Conservation (phyloP, 1,140 invertebrate genomes). For the Aporrectodea caliginosa region DNA sequence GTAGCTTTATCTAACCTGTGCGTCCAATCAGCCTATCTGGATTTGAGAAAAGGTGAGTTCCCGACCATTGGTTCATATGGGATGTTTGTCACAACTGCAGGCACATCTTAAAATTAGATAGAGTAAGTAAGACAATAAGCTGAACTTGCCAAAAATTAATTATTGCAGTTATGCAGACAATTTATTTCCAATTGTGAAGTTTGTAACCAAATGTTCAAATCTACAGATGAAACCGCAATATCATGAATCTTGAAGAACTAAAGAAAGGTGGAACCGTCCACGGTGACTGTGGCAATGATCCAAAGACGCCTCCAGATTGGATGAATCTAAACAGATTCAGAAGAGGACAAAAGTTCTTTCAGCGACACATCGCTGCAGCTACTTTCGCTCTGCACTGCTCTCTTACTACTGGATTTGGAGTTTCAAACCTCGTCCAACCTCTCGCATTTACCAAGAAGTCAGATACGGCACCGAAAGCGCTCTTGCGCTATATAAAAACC, state of each 20-base stretch:
- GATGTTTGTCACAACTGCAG: too few relatives aligned
- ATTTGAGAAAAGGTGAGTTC: too few relatives aligned
- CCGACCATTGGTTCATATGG: too few relatives aligned
- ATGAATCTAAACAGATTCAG: slow-evolving; percentile 2
- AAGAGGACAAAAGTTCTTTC: slow-evolving; percentile 10
- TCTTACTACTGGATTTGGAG: slow-evolving; percentile 37
- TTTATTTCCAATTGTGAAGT: too few relatives aligned
- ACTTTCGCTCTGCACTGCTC: slow-evolving; percentile 28
- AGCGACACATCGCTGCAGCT: neutral
- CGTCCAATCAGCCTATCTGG: too few relatives aligned
- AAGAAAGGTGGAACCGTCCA: neutral
- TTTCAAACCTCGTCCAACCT: slow-evolving; percentile 37
- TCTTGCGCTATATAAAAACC: slow-evolving; percentile 71
- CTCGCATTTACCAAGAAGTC: slow-evolving; percentile 57
- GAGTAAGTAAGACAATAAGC: too few relatives aligned
- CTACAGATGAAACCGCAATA: neutral
- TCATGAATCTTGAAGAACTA: neutral
- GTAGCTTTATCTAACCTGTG: too few relatives aligned
- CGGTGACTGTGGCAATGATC: slow-evolving; percentile 5
- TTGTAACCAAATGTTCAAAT: too few relatives aligned
- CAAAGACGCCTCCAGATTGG: neutral
- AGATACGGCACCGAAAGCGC: slow-evolving; percentile 61
- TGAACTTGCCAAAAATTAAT: too few relatives aligned
- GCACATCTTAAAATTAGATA: too few relatives aligned
- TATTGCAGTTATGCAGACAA: too few relatives aligned